Evolutionary conservation across 2,888 invertebrate genomes (phyloP), one percentile per base, ranked within the genome.

Genomic region (Phania funesta): DNA sequence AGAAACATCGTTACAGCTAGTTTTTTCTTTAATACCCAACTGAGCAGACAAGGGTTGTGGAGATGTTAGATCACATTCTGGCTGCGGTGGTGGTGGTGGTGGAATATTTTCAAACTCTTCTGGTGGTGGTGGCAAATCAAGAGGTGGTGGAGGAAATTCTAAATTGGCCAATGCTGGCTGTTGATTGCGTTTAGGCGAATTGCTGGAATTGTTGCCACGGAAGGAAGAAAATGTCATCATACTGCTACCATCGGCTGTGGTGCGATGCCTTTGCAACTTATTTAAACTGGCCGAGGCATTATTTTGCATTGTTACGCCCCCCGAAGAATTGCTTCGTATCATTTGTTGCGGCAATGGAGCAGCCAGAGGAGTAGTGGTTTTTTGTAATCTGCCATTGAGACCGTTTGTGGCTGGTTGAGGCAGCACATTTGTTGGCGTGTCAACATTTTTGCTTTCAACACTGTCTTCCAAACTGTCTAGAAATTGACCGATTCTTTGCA

Each of bases 401-500:
- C 85, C 85, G 80, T 85, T 86, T 54, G 84, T 84, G 7, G 80
- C 75, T 11, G 70, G 54, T 7, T 86, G 85, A 0, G 87, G 80
- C 0, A 86, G 73, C 22, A 84, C 81, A 50, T 65, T 80, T n/a
- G 52, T 29, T 0, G 78, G 16, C 9, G 77, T 3, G 1, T 26
- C 22, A 3, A 62, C 41, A 32, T 22, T 65, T 58, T 44, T 73
- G 6, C 50, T 62, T 18, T 77, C 76, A 56, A 74, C 86, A 76
- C 95, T 95, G 88, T 97, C 96, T 52, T 97, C 94, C 87, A 99
- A 92, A 5, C 98, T 98, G 91, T 99, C 98, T 70, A 99, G 92
- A 91, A 97, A 99, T 6, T 98, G 99, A 32, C 98, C 98, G 86
- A 99, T 99, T 84, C 99, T 93, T 9, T 98, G 98, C 58, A 96